Conservation (phyloP, 2,888 invertebrate species). For the Trichogramma evanescens region DNA sequence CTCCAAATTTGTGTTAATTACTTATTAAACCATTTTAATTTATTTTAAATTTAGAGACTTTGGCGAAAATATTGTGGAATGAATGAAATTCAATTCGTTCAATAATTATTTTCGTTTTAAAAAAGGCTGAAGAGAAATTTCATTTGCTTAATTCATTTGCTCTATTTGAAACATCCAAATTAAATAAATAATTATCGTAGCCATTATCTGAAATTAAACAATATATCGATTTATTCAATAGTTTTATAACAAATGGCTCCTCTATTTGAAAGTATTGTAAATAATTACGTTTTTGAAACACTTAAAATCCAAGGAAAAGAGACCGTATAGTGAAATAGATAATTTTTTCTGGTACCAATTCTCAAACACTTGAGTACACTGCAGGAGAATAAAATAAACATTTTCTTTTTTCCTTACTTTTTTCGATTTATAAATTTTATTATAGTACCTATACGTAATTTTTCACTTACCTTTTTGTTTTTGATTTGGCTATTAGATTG, state of each 20-base stretch:
- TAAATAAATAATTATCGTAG: neutral
- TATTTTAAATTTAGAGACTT: no score
- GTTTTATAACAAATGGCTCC: neutral
- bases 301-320: slow-evolving; percentile 4
- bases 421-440: neutral
- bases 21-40: no score
- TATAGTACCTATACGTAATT: neutral
- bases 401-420: neutral
- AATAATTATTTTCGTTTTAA: no score
- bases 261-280: neutral
- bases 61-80: no score
- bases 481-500: neutral
- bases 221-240: neutral
- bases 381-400: neutral
- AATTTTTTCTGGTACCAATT: neutral
- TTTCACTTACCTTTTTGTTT: neutral
- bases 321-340: slow-evolving; percentile 1
- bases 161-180: slow-evolving; percentile 7
- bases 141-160: neutral
- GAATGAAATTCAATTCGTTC: no score
- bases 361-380: neutral
- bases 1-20: no score
- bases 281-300: slow-evolving; percentile 11
- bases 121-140: neutral
- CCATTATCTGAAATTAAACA: neutral